These are phyloP conservation scores for Halcyon senegalensis DNA, from an alignment of 2,113 vertebrate species.

Conservation along the genomic window DNA sequence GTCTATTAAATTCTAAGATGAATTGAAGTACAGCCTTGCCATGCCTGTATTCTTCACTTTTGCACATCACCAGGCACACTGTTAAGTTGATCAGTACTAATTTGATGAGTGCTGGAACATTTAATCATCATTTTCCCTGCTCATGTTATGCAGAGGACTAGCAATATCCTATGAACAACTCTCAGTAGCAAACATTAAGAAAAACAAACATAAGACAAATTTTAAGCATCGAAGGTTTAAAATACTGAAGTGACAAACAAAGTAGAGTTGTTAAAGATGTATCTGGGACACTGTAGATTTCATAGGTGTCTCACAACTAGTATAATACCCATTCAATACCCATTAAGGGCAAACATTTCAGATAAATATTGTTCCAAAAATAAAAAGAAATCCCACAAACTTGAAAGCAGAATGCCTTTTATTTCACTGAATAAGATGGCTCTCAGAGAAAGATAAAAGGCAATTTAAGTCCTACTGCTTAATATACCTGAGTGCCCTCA, in stretches of 20 bases:
- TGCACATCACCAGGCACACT: background rate
- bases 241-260: background rate
- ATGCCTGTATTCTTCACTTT: background rate
- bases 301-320: background rate
- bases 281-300: background rate
- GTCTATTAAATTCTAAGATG: background rate
- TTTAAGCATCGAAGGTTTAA: background rate
- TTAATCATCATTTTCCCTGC: background rate
- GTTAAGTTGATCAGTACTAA: background rate
- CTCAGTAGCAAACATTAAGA: background rate
- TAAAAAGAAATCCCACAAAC: background rate
- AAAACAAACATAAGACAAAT: background rate
- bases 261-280: background rate
- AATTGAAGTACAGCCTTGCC: background rate
- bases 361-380: background rate
- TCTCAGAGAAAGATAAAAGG: background rate
- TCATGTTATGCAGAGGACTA: background rate
- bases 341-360: background rate
- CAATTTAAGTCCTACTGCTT: background rate
- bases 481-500: accelerated
- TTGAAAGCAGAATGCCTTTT: background rate
- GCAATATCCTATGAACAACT: background rate
- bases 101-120: background rate
- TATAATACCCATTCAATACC: background rate
- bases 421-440: background rate